Evolutionary conservation across 2,797 vertebrate species (phyloP).

Genomic region (Cirrhinus molitorella): DNA sequence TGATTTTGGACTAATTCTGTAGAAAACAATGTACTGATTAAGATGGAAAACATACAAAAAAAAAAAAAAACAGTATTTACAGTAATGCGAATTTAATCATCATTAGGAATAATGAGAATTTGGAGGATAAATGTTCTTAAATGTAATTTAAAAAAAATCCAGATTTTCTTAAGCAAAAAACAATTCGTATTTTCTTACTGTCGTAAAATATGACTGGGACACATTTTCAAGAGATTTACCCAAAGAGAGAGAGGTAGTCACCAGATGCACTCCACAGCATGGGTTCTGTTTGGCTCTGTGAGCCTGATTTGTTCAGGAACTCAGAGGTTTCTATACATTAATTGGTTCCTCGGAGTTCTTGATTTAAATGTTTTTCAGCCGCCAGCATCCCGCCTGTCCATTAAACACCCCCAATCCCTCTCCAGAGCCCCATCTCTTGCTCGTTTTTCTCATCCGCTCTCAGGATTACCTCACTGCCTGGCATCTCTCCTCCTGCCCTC

Average conservation of each 20-base stretch:
- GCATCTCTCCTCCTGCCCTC: constrained; percentile 45
- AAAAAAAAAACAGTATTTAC: not conserved
- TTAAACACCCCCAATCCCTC: constrained; percentile 37
- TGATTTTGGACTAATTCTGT: too few species aligned
- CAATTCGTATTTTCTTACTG: not conserved
- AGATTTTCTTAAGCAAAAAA: too few species aligned
- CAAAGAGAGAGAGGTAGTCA: constrained; percentile 57
- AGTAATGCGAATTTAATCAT: not conserved
- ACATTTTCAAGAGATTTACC: not conserved
- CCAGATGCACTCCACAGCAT: constrained; percentile 72
- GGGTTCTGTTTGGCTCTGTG: constrained; percentile 51
- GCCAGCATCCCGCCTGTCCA: constrained; percentile 51
- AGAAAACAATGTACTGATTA: not conserved
- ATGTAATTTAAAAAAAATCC: too few species aligned
- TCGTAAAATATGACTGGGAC: not conserved
- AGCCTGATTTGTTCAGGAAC: constrained; percentile 58
- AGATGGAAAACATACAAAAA: not conserved
- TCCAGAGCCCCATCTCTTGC: constrained; percentile 28
- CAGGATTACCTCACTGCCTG: constrained; percentile 49
- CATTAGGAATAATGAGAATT: too few species aligned
- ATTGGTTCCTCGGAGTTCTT: constrained; percentile 73
- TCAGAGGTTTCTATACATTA: constrained; percentile 71
- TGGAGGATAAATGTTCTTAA: too few species aligned
- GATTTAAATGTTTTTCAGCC: constrained; percentile 72
- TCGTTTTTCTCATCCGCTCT: constrained; percentile 17